Evolutionary conservation across 1,140 invertebrate species (phyloP).

Genomic region (Drosophila littoralis): DNA sequence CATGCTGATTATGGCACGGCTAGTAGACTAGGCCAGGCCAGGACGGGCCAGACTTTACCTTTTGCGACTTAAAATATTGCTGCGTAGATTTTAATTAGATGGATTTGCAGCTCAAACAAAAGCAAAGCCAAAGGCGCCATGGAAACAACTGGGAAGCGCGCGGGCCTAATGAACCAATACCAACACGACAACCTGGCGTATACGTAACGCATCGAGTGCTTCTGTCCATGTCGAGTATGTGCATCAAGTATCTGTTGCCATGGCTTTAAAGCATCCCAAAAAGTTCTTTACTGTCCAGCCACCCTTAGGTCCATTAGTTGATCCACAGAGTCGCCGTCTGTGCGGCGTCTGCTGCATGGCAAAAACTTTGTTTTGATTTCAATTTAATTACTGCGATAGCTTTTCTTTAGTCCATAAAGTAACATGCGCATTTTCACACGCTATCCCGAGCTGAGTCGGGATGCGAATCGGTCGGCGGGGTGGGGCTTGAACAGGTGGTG

Average conservation of each 20-base stretch:
- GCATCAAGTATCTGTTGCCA: constrained; percentile 64
- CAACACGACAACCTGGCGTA: constrained; percentile 36
- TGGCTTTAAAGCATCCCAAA: constrained; percentile 33
- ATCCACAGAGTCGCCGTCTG: constrained; percentile 8
- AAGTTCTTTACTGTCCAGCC: constrained; percentile 6
- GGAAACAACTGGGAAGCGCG: constrained; percentile 38
- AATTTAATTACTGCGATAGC: constrained; percentile 71
- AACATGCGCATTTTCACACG: constrained; percentile 56
- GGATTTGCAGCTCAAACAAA: constrained; percentile 75
- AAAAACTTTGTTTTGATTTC: constrained; percentile 56
- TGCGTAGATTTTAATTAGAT: constrained; percentile 81
- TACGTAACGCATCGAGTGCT: constrained; percentile 43
- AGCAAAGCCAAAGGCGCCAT: constrained; percentile 27
- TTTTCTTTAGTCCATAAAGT: constrained; percentile 18
- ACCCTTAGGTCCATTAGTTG: constrained; percentile 18
- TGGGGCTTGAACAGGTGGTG: constrained; percentile 1
- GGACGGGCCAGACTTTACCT: constrained; percentile 30
- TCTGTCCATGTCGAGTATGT: neutral
- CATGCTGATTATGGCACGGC: constrained; percentile 50
- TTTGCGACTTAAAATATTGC: constrained; percentile 52
- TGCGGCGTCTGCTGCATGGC: constrained; percentile 25
- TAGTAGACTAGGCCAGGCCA: neutral
- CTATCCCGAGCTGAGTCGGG: constrained; percentile 11
- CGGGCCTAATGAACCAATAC: constrained; percentile 71
- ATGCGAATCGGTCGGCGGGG: neutral